These are phyloP conservation scores for Listrodromus nycthemerus DNA, from an alignment of 2,888 invertebrate genomes.

Conservation along the genomic window DNA sequence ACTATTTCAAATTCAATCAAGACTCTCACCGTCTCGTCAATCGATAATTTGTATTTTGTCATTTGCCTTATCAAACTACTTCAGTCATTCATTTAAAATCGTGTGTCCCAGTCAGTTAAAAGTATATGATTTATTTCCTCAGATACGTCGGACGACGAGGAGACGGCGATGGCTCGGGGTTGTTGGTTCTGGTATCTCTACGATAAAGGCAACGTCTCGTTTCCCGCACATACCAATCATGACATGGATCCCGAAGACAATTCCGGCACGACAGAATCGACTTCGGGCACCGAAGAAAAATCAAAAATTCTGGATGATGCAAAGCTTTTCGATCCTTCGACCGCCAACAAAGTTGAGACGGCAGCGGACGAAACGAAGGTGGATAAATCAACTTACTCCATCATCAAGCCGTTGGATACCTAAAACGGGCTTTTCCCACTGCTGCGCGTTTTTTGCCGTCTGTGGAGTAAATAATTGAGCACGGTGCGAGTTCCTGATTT, in stretches of 20 bases:
- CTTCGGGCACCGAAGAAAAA: not conserved
- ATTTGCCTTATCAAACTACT: too few species aligned
- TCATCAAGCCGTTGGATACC: not conserved
- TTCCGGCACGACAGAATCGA: not conserved
- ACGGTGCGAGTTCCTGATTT: constrained; percentile 21
- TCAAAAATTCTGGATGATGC: not conserved
- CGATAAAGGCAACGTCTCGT: not conserved
- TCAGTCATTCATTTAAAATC: too few species aligned
- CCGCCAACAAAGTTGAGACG: not conserved
- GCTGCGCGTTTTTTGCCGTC: not conserved
- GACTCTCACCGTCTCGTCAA: too few species aligned
- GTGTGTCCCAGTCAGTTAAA: not conserved
- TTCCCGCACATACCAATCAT: not conserved
- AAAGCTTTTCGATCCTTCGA: not conserved
- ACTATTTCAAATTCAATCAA: too few species aligned
- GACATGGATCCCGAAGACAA: not conserved
- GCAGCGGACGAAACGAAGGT: not conserved
- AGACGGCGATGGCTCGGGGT: not conserved
- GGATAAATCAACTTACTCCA: not conserved
- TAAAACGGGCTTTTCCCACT: not conserved
- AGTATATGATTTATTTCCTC: not conserved
- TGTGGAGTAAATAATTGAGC: constrained; percentile 14
- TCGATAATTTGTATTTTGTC: too few species aligned
- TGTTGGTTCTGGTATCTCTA: not conserved
- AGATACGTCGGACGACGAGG: constrained; percentile 8